phyloP scores from a whole-genome alignment of 2,888 invertebrate genomes.

The Plebejus melissa region DNA sequence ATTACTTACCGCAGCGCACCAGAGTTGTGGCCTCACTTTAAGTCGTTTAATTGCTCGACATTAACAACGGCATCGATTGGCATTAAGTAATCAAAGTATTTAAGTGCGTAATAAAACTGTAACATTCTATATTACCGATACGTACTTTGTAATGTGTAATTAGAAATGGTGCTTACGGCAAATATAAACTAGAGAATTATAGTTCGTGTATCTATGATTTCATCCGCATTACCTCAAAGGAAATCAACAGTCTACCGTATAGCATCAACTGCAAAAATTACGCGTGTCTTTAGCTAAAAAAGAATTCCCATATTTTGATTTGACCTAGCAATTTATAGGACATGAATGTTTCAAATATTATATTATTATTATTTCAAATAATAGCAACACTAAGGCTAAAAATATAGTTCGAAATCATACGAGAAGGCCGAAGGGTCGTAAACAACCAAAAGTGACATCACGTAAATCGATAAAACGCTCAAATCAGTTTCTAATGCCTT shows the following conservation, averaged over 20 bases:
- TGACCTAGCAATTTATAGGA: too few species aligned
- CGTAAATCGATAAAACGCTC: not conserved
- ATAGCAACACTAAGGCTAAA: not conserved
- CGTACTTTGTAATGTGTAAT: not conserved
- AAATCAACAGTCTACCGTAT: too few species aligned
- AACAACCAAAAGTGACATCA: not conserved
- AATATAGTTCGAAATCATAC: not conserved
- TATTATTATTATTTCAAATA: too few species aligned
- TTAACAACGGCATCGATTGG: slow-evolving; percentile 12
- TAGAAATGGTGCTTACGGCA: not conserved
- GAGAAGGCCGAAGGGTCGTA: not conserved
- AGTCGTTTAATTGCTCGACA: slow-evolving; percentile 45
- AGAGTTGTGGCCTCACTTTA: slow-evolving; percentile 28
- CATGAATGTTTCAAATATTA: too few species aligned
- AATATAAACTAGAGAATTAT: not conserved
- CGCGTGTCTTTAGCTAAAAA: too few species aligned
- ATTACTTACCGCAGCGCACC: not conserved
- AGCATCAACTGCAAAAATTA: too few species aligned
- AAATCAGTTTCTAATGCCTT: slow-evolving; percentile 1
- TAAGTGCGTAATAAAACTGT: slow-evolving; percentile 4
- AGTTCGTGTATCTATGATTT: not conserved
- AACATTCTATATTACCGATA: not conserved
- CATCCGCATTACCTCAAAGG: not conserved
- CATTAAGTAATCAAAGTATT: slow-evolving; percentile 12
- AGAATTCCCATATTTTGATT: too few species aligned